phyloP scores from a whole-genome alignment of 2,797 vertebrate genomes.

The Epinephelus coioides region DNA sequence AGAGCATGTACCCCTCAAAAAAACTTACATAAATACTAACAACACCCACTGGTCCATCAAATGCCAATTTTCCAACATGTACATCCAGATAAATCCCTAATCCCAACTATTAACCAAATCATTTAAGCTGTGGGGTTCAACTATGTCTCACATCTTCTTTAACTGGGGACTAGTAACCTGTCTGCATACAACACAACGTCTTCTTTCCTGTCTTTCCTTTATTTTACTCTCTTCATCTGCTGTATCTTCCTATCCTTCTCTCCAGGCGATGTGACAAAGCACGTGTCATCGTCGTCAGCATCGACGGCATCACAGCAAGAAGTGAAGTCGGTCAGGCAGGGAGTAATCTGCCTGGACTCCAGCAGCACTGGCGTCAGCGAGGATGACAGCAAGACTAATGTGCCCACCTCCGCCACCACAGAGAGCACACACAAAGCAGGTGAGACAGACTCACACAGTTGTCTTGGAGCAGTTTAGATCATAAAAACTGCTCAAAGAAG shows the following conservation, averaged over 20 bases:
- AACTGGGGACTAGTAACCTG: neutral
- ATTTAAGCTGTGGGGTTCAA: neutral
- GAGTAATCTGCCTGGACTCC: slow-evolving; percentile 90
- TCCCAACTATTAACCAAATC: neutral
- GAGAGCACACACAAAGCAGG: slow-evolving; percentile 69
- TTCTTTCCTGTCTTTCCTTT: neutral
- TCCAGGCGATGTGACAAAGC: slow-evolving; percentile 88
- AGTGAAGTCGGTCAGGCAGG: slow-evolving; percentile 83
- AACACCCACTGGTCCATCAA: neutral
- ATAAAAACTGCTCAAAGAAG: neutral
- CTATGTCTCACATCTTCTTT: neutral
- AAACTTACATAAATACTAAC: neutral
- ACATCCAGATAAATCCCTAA: too few relatives aligned
- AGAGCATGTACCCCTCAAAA: slow-evolving; percentile 30
- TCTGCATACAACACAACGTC: neutral
- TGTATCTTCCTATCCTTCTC: slow-evolving; percentile 1
- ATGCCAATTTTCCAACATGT: neutral
- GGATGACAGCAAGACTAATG: slow-evolving; percentile 80
- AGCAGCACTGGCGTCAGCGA: slow-evolving; percentile 69
- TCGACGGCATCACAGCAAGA: slow-evolving; percentile 57
- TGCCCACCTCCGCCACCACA: slow-evolving; percentile 32
- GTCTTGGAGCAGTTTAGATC: neutral
- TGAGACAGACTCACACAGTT: slow-evolving; percentile 31
- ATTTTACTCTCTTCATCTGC: too few relatives aligned
- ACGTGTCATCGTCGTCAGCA: slow-evolving; percentile 60